These are phyloP conservation scores for Drosophila tristis DNA, from an alignment of 1,140 invertebrate genomes.

Conservation along the genomic window DNA sequence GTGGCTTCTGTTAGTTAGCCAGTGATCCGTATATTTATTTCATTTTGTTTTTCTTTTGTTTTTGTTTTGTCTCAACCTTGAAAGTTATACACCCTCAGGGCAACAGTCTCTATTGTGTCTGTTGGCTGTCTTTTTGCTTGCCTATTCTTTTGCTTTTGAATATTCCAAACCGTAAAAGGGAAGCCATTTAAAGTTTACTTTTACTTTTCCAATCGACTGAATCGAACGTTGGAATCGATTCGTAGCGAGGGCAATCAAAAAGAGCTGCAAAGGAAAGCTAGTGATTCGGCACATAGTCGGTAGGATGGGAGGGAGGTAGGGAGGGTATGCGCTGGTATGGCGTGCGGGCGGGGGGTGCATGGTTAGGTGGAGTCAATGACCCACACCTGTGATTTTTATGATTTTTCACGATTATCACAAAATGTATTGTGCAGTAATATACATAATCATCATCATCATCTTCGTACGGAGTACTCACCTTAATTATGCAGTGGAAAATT, in stretches of 20 bases:
- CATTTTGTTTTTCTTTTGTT: background rate
- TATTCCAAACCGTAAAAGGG: conserved; percentile 43
- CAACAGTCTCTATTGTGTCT: conserved; percentile 15
- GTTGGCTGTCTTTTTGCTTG: background rate
- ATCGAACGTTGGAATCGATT: conserved; percentile 13
- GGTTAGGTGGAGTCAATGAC: conserved; percentile 42
- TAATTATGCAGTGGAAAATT: conserved; percentile 68
- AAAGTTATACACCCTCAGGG: conserved; percentile 33
- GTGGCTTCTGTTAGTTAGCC: background rate
- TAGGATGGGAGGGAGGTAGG: too few relatives aligned
- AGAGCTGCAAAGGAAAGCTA: background rate
- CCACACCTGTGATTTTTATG: conserved; percentile 37
- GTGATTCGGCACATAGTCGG: too few relatives aligned
- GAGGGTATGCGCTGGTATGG: too few relatives aligned
- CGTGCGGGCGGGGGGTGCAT: too few relatives aligned
- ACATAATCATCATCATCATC: conserved; percentile 3
- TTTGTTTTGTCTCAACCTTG: conserved; percentile 24
- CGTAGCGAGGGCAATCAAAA: conserved; percentile 2
- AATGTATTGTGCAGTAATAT: conserved; percentile 43
- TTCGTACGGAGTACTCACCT: conserved; percentile 12
- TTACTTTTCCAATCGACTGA: conserved; percentile 47
- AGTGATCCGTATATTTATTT: background rate
- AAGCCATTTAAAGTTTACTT: conserved; percentile 51
- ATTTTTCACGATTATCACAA: conserved; percentile 40
- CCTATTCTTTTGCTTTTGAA: conserved; percentile 29